Evolutionary conservation across 2,113 vertebrate genomes (phyloP).

Genomic region (Hydropotes inermis): DNA sequence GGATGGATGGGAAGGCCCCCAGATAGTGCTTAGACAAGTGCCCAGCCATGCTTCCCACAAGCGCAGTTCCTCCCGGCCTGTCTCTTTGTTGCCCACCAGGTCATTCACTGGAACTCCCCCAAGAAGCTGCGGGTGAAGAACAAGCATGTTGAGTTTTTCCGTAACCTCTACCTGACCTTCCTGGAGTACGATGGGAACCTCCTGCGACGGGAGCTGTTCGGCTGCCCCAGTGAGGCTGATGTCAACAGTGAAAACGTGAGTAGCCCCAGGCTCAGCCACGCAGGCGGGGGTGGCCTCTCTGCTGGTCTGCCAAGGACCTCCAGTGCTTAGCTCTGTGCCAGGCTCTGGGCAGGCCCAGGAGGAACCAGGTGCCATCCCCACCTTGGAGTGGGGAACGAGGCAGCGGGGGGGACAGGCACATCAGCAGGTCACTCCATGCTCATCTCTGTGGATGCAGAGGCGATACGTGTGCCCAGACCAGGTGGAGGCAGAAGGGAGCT

Average conservation of each 20-base stretch:
- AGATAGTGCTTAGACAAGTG: rapidly evolving
- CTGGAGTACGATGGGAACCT: constrained; percentile 98
- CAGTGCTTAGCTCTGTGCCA: rapidly evolving
- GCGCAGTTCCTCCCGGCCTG: neutral
- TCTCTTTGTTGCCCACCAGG: constrained; percentile 80
- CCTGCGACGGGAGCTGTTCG: constrained; percentile 93
- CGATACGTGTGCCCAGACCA: rapidly evolving
- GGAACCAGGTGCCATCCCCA: rapidly evolving
- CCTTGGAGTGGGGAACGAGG: neutral
- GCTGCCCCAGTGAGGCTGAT: constrained; percentile 94
- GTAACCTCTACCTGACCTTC: constrained; percentile 98
- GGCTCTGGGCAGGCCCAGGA: rapidly evolving
- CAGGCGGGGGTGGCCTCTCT: neutral
- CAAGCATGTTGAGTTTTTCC: constrained; percentile 98
- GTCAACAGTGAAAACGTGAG: constrained; percentile 97
- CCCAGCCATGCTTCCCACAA: rapidly evolving
- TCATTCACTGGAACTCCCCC: constrained; percentile 99
- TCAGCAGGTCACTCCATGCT: rapidly evolving
- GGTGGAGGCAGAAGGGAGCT: neutral
- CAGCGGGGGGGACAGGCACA: rapidly evolving
- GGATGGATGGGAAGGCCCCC: neutral
- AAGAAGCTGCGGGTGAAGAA: constrained; percentile 98
- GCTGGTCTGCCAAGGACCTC: too few species aligned
- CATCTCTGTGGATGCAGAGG: rapidly evolving
- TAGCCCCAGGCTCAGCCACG: neutral